These are phyloP conservation scores for Tenebrosternarchus preto DNA, from an alignment of 2,113 vertebrate species.

Conservation along the genomic window DNA sequence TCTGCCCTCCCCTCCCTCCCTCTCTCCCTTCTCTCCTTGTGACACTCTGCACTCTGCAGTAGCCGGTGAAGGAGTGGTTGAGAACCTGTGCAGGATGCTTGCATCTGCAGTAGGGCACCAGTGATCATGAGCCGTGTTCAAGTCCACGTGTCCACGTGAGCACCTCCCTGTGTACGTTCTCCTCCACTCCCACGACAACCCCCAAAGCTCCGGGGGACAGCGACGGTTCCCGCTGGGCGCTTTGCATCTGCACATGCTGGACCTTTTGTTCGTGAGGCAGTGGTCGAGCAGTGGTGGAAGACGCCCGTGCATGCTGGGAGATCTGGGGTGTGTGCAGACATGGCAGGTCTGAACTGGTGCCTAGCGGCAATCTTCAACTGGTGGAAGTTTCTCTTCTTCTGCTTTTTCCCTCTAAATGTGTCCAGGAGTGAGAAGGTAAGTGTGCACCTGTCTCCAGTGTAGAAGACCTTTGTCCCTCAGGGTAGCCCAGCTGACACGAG, in stretches of 20 bases:
- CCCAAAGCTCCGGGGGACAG: conserved; percentile 6
- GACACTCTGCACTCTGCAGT: conserved; percentile 65
- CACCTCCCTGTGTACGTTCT: neutral
- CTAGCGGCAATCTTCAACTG: conserved; percentile 78
- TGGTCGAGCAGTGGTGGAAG: conserved; percentile 12
- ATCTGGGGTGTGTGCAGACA: conserved; percentile 50
- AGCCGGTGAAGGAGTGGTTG: conserved; percentile 54
- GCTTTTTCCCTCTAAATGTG: conserved; percentile 77
- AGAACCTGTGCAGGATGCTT: conserved; percentile 15
- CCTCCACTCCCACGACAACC: neutral
- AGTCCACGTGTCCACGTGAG: conserved; percentile 34
- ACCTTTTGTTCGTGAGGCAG: conserved; percentile 1
- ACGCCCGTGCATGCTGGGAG: conserved; percentile 24
- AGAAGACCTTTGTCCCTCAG: neutral
- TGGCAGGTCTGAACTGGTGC: conserved; percentile 82
- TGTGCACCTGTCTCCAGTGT: neutral
- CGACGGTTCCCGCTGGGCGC: conserved; percentile 6
- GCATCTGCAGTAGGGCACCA: conserved; percentile 35
- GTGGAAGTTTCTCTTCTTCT: conserved; percentile 80
- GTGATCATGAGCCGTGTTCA: conserved; percentile 33
- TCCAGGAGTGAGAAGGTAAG: conserved; percentile 68
- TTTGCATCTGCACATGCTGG: conserved; percentile 42
- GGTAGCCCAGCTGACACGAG: too few species aligned
- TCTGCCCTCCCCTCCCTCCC: conserved; percentile 51
- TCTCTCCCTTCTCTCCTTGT: conserved; percentile 50